A percentile compares a stretch with the other conserved stretches of the same genome.
Evolutionary conservation across 2,797 vertebrate species (phyloP).

Genomic region (Macropus fuliginosus): DNA sequence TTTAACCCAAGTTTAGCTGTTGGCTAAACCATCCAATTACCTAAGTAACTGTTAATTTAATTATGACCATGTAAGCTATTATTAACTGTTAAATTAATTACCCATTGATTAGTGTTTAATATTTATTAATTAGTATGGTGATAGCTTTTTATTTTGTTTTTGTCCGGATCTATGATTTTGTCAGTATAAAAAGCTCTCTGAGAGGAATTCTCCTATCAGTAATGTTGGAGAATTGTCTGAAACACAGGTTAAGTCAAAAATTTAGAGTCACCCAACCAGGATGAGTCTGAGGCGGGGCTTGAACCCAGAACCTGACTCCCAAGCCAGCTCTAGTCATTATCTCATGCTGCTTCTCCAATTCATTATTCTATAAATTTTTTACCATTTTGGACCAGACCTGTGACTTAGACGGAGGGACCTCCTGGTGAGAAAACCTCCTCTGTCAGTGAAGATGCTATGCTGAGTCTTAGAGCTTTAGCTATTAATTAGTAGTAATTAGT

Average conservation of each 20-base stretch:
- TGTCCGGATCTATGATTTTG: not conserved
- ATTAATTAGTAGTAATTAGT: not conserved
- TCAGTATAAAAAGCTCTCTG: not conserved
- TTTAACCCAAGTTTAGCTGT: not conserved
- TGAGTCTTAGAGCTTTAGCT: not conserved
- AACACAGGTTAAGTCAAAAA: not conserved
- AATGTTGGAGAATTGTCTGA: not conserved
- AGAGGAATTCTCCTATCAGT: not conserved
- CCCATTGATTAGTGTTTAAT: not conserved
- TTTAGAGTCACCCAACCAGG: not conserved
- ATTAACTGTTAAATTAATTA: not conserved
- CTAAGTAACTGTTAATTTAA: not conserved
- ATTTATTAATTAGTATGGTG: not conserved
- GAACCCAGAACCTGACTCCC: not conserved
- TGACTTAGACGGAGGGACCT: not conserved
- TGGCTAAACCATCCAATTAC: not conserved
- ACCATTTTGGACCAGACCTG: not conserved
- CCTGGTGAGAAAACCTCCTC: not conserved
- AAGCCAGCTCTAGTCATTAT: not conserved
- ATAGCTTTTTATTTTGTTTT: not conserved
- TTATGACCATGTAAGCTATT: not conserved
- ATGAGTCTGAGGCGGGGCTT: not conserved
- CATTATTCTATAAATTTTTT: not conserved
- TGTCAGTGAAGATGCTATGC: not conserved
- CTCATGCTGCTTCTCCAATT: not conserved